Conservation (phyloP, 1,140 invertebrate species). For the Eulimnadia texana region DNA sequence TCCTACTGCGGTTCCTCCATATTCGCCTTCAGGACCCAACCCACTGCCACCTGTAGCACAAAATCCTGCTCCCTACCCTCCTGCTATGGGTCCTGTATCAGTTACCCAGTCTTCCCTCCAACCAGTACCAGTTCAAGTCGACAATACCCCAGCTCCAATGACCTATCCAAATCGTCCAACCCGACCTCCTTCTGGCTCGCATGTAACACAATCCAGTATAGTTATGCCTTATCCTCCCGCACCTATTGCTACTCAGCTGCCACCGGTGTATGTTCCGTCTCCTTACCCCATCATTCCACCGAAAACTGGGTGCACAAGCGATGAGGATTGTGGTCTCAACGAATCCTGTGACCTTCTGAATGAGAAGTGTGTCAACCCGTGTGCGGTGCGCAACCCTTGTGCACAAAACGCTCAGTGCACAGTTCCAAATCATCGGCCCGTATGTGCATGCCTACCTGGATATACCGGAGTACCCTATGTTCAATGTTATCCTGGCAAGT, state of each 20-base stretch:
- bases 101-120: not conserved
- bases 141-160: conserved; percentile 1
- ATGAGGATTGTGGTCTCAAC: conserved; percentile 49
- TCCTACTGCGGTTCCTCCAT: not conserved
- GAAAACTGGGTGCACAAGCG: conserved; percentile 41
- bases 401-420: conserved; percentile 27
- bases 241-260: conserved; percentile 5
- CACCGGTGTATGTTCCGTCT: not conserved
- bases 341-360: conserved; percentile 49
- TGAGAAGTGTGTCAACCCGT: conserved; percentile 69
- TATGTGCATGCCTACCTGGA: conserved; percentile 37
- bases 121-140: not conserved
- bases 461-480: conserved; percentile 25
- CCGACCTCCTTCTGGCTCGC: conserved; percentile 6
- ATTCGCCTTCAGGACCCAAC: not conserved
- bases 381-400: conserved; percentile 35
- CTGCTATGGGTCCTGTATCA: not conserved
- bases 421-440: conserved; percentile 47
- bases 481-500: conserved; percentile 24
- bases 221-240: not conserved
- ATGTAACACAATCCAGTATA: not conserved
- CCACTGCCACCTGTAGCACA: not conserved
- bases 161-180: not conserved
- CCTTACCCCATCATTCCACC: conserved; percentile 9
- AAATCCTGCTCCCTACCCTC: not conserved